These are phyloP conservation scores for Diadema setosum DNA, from an alignment of 35 echinoderm and acorn worm genomes.

Conservation along the genomic window DNA sequence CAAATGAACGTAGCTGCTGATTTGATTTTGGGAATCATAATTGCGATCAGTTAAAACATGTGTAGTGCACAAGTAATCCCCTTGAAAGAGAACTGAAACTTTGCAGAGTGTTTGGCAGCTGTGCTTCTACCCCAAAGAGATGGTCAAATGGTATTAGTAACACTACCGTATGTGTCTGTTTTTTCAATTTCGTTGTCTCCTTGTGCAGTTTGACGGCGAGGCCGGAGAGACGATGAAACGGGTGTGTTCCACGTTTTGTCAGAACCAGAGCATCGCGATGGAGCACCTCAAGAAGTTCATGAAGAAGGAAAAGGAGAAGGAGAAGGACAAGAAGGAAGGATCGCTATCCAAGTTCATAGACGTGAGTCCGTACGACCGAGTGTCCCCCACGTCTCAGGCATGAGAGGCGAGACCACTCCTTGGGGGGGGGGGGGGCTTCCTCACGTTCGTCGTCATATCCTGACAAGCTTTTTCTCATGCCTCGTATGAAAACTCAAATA, in stretches of 20 bases:
- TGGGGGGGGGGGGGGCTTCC: background rate
- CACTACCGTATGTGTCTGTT: too few species aligned
- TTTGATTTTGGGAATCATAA: too few species aligned
- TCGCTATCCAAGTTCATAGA: constrained; percentile 57
- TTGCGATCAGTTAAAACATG: too few species aligned
- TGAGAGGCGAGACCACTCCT: background rate
- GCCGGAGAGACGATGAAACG: constrained; percentile 59
- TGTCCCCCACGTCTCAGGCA: background rate
- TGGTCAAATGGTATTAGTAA: too few species aligned
- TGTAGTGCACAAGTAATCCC: too few species aligned
- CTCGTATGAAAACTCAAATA: too few species aligned
- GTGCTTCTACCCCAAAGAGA: too few species aligned
- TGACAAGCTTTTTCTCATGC: background rate
- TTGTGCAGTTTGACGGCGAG: constrained; percentile 82
- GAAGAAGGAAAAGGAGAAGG: constrained; percentile 44
- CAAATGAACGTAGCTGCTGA: too few species aligned
- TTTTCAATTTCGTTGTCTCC: too few species aligned
- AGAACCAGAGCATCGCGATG: constrained; percentile 69
- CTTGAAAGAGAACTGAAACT: too few species aligned
- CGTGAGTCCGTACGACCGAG: constrained; percentile 32
- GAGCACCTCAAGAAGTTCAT: constrained; percentile 35
- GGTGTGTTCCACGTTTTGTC: constrained; percentile 72
- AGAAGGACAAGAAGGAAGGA: constrained; percentile 67
- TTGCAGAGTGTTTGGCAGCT: too few species aligned
- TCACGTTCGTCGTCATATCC: background rate